Percentiles rank a stretch among this genome's conserved stretches.
These are phyloP conservation scores for Paracentrotus lividus DNA, from an alignment of 53 echinoderm and acorn worm species.

Conservation along the genomic window DNA sequence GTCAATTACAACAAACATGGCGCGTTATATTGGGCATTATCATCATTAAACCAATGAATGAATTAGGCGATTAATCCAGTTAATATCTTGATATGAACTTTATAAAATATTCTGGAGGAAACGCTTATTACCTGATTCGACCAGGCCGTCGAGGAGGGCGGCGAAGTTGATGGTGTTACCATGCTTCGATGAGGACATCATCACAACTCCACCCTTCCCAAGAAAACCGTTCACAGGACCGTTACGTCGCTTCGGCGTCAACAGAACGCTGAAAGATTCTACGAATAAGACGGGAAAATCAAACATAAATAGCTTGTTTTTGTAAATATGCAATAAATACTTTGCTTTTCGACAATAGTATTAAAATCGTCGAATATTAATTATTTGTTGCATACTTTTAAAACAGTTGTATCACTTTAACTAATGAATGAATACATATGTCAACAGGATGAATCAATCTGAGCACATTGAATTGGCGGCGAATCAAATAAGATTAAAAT, in stretches of 20 bases:
- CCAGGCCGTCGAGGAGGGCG: slow-evolving; percentile 86
- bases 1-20: no score
- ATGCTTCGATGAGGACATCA: slow-evolving; percentile 79
- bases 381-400: background rate
- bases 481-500: background rate
- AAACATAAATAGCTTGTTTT: background rate
- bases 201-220: slow-evolving; percentile 89
- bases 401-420: background rate
- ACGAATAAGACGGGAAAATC: background rate
- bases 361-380: background rate
- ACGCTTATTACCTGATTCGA: slow-evolving; percentile 78
- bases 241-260: slow-evolving; percentile 77
- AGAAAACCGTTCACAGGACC: slow-evolving; percentile 70
- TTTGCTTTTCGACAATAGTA: no score
- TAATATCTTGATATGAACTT: background rate
- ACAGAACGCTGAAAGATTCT: slow-evolving; percentile 91
- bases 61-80: background rate
- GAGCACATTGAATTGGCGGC: background rate
- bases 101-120: background rate
- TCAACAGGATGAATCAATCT: slow-evolving; percentile 14
- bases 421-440: background rate
- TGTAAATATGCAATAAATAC: no score
- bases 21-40: no score
- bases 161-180: slow-evolving; percentile 85
- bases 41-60: background rate